A percentile compares a stretch with the other conserved stretches of the same genome.
Conservation (phyloP, 2,888 invertebrate species). For the Yponomeuta evonymella region DNA sequence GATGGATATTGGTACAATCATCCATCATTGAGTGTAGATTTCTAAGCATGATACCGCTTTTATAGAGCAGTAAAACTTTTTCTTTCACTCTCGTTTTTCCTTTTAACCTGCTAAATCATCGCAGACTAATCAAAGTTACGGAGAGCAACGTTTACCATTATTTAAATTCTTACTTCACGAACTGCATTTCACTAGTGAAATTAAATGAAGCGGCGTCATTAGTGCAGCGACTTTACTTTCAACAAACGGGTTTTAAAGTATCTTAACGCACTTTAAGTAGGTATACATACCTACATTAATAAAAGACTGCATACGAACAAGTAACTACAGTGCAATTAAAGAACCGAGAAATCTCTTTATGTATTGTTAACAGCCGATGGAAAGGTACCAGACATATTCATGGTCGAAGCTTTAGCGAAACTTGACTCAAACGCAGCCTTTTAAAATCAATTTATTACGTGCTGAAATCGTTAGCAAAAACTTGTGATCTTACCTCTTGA, state of each 20-base stretch:
- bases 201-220: conserved; percentile 47
- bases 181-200: conserved; percentile 30
- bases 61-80: neutral
- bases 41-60: too few relatives aligned
- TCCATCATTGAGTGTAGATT: too few relatives aligned
- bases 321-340: conserved; percentile 7
- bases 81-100: neutral
- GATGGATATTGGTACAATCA: too few relatives aligned
- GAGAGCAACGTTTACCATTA: neutral
- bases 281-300: conserved; percentile 24
- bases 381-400: conserved; percentile 52
- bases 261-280: conserved; percentile 25
- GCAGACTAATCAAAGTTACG: neutral
- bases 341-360: conserved; percentile 39
- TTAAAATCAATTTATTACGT: neutral
- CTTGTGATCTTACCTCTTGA: neutral
- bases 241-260: conserved; percentile 40
- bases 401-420: conserved; percentile 68
- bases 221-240: conserved; percentile 48
- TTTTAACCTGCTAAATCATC: neutral
- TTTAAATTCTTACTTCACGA: conserved; percentile 13
- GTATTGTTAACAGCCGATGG: conserved; percentile 17
- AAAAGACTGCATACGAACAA: conserved; percentile 24
- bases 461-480: neutral
- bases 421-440: conserved; percentile 26